Base-by-base conservation (phyloP, 2,888 invertebrate species). In the Calameuta filiformis region DNA sequence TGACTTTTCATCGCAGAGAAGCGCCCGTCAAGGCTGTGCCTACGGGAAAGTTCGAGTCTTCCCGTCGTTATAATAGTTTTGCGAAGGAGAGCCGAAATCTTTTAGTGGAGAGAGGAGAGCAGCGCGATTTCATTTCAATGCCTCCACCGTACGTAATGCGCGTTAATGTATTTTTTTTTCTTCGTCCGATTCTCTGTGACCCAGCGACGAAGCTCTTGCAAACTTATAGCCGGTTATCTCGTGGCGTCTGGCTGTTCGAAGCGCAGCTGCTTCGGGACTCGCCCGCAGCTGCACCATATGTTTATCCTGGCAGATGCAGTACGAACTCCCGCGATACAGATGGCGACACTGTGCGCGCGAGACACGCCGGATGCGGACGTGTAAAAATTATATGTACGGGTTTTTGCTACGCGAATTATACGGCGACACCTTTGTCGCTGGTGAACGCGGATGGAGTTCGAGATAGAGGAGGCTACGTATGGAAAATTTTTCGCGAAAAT, bases 271-370 rank as follows among this genome's bases (percentile, higher is more conserved):
- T 71, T 34, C 33, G 71, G 12, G 31, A 12, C 82, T 82, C 80
- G 80, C 78, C 80, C 83, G 83, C 87, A 87, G 86, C 88, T 87
- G 87, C 83, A 80, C 87, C 83, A 79, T 78, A 82, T 81, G 81
- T 78, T 76, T 31, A 23, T 23, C 9, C 80, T 79, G 82, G 86
- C 90, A 89, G 89, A 89, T 89, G 89, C 87, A 83, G 83, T 81
- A 23, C 71, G 71, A 71, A 23, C 31, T 30, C 11, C 2, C 12
- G 33, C 33, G 71, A 31, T 31, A 23, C 71, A 71, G 71, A 71
- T 71, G 71, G n/a, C 34, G 33, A 15, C 71, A 34, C 71, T 56
- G 56, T 9, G 23, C 56, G 15, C 40, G 9, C 56, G 56, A 23
- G 56, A 56, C 23, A 23, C 23, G 56, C 56, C 56, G 56, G 23